Evolutionary conservation across 2,113 vertebrate genomes (phyloP), one percentile per base, ranked within the genome.

Genomic region (Coturnix japonica): DNA sequence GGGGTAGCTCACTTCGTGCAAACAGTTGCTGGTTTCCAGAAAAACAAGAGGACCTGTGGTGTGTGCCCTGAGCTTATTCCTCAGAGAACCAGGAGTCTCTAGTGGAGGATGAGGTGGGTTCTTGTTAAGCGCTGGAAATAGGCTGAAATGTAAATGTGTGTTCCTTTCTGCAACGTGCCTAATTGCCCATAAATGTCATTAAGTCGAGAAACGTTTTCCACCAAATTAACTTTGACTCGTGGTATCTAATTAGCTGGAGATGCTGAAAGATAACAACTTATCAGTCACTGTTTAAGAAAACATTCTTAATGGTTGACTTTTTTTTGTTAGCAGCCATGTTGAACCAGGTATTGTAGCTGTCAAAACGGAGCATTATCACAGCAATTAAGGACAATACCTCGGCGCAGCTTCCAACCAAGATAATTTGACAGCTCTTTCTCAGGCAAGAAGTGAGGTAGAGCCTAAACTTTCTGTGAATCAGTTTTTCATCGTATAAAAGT

Each of bases 151-250:
- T 69, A 81, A 96, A 96, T 94, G 96, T 44, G 92, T 17, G 53
- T 88, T 84, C 94, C 93, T 88, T 70, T 85, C 94, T 78, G 89
- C 94, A 73, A 70, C 78, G 7, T 93, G 97, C 95, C 96, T 98
- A 98, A 98, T 98, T 98, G 97, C 96, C 97, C 97, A 97, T 97
- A 98, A 98, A 98, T 97, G 97, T 98, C 97, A 98, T 98, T 98
- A 98, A 97, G 97, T 89, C 95, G 87, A 98, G 97, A 98, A 98
- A 98, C 96, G 96, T 98, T 98, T 98, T 97, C 97, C 97, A 97
- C 97, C 97, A 97, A 98, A 98, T 98, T 98, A 98, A 97, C 97
- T 98, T 96, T 80, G 96, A 96, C 97, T 98, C 61, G 11, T 85
- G 94, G 94, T 95, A 96, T 97, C 97, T 98, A 98, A 98, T 98